Conservation (phyloP, 2,797 vertebrate species). For the Sebastes reedi region DNA sequence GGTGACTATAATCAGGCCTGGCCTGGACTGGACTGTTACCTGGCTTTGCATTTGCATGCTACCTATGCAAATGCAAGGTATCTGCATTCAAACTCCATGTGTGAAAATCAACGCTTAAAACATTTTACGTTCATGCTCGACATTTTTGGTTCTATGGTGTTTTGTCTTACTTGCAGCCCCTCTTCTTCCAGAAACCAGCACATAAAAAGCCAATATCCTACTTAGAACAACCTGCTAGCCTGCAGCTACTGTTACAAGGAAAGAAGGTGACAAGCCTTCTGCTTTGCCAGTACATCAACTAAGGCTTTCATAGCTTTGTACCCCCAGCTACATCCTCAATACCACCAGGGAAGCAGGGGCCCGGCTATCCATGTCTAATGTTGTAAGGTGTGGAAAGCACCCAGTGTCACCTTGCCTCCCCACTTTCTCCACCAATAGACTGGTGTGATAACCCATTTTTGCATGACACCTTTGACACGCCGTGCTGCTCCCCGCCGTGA, state of each 20-base stretch:
- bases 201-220: conserved; percentile 14
- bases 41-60: neutral
- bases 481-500: conserved; percentile 69
- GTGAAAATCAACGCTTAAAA: neutral
- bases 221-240: conserved; percentile 42
- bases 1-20: neutral
- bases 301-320: conserved; percentile 23
- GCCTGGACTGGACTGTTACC: neutral
- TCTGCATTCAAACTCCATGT: neutral
- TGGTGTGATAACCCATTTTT: conserved; percentile 57
- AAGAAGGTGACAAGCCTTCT: conserved; percentile 28
- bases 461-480: conserved; percentile 64
- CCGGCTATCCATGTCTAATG: neutral
- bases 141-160: neutral
- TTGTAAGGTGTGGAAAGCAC: conserved; percentile 27
- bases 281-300: neutral
- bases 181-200: neutral
- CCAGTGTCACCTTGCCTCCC: conserved; percentile 10
- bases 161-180: neutral
- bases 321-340: conserved; percentile 3
- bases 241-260: conserved; percentile 29
- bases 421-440: conserved; percentile 27
- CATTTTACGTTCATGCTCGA: neutral
- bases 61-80: neutral
- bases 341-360: neutral